Percentiles rank a stretch among this genome's conserved stretches.
These are phyloP conservation scores for Apamea monoglypha DNA, from an alignment of 2,888 invertebrate species.

Conservation along the genomic window DNA sequence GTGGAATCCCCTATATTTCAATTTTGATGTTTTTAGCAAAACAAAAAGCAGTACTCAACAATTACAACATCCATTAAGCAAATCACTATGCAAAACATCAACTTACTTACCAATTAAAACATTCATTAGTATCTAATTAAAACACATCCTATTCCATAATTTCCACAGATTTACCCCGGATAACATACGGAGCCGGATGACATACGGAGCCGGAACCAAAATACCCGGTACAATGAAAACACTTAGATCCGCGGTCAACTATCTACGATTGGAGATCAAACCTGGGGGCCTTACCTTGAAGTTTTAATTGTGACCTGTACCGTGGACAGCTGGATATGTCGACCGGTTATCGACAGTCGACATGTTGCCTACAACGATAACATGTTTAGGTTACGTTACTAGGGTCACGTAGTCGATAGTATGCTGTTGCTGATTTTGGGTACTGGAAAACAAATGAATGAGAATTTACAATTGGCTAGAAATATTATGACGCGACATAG, in stretches of 20 bases:
- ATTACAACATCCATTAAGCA: background rate
- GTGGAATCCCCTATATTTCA: too few relatives aligned
- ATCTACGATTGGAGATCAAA: slow-evolving; percentile 79
- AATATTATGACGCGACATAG: background rate
- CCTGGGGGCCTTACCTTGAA: slow-evolving; percentile 78
- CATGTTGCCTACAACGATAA: slow-evolving; percentile 34
- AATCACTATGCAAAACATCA: background rate
- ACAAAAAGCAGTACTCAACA: background rate
- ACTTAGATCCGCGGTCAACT: slow-evolving; percentile 76
- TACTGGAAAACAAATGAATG: background rate
- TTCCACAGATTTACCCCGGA: slow-evolving; percentile 1
- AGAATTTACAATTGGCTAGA: background rate
- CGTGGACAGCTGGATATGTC: slow-evolving; percentile 69
- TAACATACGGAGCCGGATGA: slow-evolving; percentile 34
- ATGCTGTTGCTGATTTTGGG: background rate
- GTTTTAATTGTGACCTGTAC: slow-evolving; percentile 62
- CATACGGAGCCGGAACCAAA: slow-evolving; percentile 45
- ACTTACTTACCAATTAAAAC: slow-evolving; percentile 4
- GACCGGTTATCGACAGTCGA: slow-evolving; percentile 58
- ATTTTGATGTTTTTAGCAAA: too few relatives aligned
- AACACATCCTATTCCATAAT: slow-evolving; percentile 18
- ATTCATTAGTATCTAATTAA: slow-evolving; percentile 13
- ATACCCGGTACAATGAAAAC: slow-evolving; percentile 71
- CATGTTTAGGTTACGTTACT: slow-evolving; percentile 45
- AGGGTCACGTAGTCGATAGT: slow-evolving; percentile 13